Base-by-base conservation (phyloP, 1,140 invertebrate species). In the Drosophila rhopaloa region DNA sequence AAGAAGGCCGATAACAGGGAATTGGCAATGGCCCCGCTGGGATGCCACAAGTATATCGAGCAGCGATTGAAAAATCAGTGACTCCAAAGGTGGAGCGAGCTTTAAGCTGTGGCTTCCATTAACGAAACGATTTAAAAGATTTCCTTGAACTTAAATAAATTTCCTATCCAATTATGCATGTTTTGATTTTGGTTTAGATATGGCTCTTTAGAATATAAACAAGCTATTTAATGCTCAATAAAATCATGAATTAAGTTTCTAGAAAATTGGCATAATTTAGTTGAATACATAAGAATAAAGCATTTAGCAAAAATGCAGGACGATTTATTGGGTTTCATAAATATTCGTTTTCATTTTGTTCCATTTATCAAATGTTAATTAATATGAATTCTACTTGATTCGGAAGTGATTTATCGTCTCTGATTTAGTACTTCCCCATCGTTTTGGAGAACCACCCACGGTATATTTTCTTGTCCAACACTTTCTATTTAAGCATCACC, bases 1-100 rank as follows among this genome's bases (percentile, higher is more conserved):
- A 83, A 89, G 88, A 88, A 89, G 84, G 76, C 84, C 75, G 62
- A 75, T 43, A 29, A 50, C 65, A 46, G 76, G 73, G 59, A 75
- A 76, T 67, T 66, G 74, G 44, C 55, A 76, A 76, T 76, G 44
- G 48, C 61, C 58, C 80, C 71, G 8, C 8, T 63, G 70, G 58
- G 72, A 62, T 10, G 62, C 62, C 27, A 32, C 44, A 35, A 74
- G 59, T 66, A 38, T 54, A 66, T 76, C 9, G 71, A 76, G 72
- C 60, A 54, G 54, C 73, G 60, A 76, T 76, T 76, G 73, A 76
- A 76, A 71, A 71, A 71, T 71, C 65, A 71, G 4, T 43, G 43
- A 9, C 9, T 29, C 37, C 10, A 13, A 3, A 13, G 41, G 24
- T 11, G 6, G 3, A 41, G 35, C 5, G 14, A 8, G 24, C 35